Evolutionary conservation across 2,113 vertebrate genomes (phyloP).

Genomic region (Picathartes gymnocephalus): DNA sequence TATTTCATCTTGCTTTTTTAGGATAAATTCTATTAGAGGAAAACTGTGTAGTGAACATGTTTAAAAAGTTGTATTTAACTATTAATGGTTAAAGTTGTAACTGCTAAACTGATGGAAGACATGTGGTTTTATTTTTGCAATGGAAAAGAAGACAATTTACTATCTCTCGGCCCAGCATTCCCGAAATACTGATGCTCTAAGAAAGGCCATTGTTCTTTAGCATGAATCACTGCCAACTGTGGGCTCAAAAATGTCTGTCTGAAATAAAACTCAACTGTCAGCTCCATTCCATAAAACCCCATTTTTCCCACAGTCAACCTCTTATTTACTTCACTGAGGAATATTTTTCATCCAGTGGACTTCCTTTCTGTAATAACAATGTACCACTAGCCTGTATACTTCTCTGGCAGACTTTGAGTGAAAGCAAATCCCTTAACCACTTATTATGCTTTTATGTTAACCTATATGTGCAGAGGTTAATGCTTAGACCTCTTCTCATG

Average conservation of each 20-base stretch:
- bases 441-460: not conserved
- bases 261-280: conserved; percentile 18
- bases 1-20: not conserved
- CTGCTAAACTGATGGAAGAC: not conserved
- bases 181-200: not conserved
- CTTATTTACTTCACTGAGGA: not conserved
- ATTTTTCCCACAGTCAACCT: not conserved
- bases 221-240: not conserved
- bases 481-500: not conserved
- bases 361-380: not conserved
- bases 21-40: not conserved
- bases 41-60: not conserved
- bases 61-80: not conserved
- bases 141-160: not conserved
- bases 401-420: not conserved
- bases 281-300: not conserved
- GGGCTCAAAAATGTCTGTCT: conserved; percentile 7
- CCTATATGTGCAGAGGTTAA: not conserved
- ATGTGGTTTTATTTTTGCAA: not conserved
- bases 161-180: not conserved
- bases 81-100: not conserved
- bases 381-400: not conserved
- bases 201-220: conserved; percentile 19
- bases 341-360: not conserved
- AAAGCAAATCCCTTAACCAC: not conserved